Evolutionary conservation across 1,140 invertebrate genomes (phyloP).

Genomic region (Druon quercuslanigerum): DNA sequence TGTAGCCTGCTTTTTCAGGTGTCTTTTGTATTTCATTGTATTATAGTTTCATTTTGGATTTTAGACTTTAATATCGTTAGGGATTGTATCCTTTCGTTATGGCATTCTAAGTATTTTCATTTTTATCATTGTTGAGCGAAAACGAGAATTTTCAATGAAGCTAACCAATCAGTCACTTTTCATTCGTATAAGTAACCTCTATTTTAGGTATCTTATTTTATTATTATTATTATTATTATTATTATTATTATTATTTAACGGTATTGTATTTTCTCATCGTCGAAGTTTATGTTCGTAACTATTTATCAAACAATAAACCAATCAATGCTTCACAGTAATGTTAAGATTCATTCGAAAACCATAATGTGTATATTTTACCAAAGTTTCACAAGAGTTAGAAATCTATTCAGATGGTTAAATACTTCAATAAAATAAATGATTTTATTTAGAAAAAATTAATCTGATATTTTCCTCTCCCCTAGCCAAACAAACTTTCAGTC

Average conservation of each 20-base stretch:
- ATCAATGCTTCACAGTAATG: slow-evolving; percentile 24
- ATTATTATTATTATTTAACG: slow-evolving; percentile 41
- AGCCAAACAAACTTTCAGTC: too few relatives aligned
- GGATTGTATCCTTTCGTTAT: slow-evolving; percentile 57
- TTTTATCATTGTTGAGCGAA: slow-evolving; percentile 34
- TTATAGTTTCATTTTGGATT: slow-evolving; percentile 45
- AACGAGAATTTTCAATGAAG: slow-evolving; percentile 17
- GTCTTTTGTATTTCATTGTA: slow-evolving; percentile 60
- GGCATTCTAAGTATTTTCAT: slow-evolving; percentile 49
- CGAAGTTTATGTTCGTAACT: slow-evolving; percentile 42
- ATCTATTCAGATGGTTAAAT: slow-evolving; percentile 1
- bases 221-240: slow-evolving; percentile 44
- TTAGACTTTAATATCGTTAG: slow-evolving; percentile 39
- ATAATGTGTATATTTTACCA: slow-evolving; percentile 61
- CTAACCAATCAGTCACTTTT: slow-evolving; percentile 37
- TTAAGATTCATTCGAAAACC: slow-evolving; percentile 39
- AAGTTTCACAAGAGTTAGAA: slow-evolving; percentile 42
- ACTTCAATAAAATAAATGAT: slow-evolving; percentile 15
- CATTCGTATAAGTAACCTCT: slow-evolving; percentile 37
- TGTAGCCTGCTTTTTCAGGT: slow-evolving; percentile 56
- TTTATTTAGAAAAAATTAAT: slow-evolving; percentile 19
- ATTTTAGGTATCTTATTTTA: slow-evolving; percentile 40
- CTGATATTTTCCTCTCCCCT: not conserved
- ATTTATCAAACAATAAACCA: slow-evolving; percentile 25
- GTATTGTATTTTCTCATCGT: slow-evolving; percentile 53